These are phyloP conservation scores for Monodelphis domestica DNA, from an alignment of 2,797 vertebrate genomes.

Conservation along the genomic window DNA sequence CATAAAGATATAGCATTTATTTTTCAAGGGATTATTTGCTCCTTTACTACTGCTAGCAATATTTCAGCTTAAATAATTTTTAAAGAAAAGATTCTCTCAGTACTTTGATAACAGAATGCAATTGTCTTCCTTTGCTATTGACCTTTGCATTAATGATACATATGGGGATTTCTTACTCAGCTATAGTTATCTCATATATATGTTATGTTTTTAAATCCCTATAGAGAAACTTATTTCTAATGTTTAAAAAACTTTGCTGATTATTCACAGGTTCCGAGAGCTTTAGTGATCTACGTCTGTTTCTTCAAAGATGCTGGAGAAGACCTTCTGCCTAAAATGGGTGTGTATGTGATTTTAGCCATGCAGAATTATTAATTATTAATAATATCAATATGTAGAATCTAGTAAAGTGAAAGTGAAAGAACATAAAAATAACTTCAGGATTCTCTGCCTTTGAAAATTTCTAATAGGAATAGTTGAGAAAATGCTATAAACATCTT, in stretches of 20 bases:
- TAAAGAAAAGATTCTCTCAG: conserved; percentile 26
- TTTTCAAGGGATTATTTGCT: conserved; percentile 33
- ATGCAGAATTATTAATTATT: too few species aligned
- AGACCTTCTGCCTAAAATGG: conserved; percentile 93
- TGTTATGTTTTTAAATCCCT: conserved; percentile 16
- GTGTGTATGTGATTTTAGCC: conserved; percentile 83
- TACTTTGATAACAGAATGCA: conserved; percentile 48
- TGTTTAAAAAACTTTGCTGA: conserved; percentile 57
- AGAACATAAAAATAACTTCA: neutral
- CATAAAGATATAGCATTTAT: neutral
- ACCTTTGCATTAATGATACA: neutral
- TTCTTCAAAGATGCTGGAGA: conserved; percentile 95
- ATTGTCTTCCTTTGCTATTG: conserved; percentile 47
- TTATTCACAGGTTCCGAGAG: conserved; percentile 90
- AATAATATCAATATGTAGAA: too few species aligned
- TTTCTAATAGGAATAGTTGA: neutral
- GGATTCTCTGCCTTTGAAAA: conserved; percentile 4
- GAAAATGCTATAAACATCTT: conserved; percentile 46
- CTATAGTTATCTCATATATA: neutral
- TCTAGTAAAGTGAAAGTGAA: conserved; percentile 2
- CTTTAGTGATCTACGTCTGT: conserved; percentile 94
- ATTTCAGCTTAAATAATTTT: conserved; percentile 51
- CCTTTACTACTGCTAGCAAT: neutral
- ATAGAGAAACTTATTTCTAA: conserved; percentile 44
- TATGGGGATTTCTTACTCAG: conserved; percentile 28